Base-by-base conservation (phyloP, 2,113 vertebrate species). In the Riparia riparia region DNA sequence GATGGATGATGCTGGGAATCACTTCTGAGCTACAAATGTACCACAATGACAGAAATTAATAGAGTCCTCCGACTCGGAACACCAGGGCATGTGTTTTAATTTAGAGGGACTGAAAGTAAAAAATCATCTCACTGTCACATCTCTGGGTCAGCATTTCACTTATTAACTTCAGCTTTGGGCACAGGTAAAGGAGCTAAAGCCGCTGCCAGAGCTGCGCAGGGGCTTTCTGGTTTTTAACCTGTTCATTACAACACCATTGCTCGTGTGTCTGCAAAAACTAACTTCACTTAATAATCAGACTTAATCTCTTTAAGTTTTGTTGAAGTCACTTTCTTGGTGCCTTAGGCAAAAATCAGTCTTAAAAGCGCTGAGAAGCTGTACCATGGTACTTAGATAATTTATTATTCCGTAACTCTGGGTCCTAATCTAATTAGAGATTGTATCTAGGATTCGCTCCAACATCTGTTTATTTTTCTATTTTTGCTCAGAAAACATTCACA, bases 341-440 rank as follows among this genome's bases (percentile, higher is more conserved):
- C 90, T 70, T 45, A 49, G 54, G 96, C 91, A 92, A 96, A 95
- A 95, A 92, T 96, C 88, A 84, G 73, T 83, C 77, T 93, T 85
- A 61, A 93, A 96, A 95, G 73, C 17, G 1, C 57, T 79, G 54
- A n/a, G 72, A 77, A 80, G 26, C 58, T 87, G 54, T 74, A 68
- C 24, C 0, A 2, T 41, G 39, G 54, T 79, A 61, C 73, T 91
- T 85, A 56, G 78, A 94, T 85, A 87, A 96, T 94, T 96, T 91
- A 93, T 96, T 94, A 86, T 94, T 93, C 90, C 86, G 66, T 93
- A 96, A 97, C 83, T 86, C 61, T 90, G 47, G 51, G 39, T 91
- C 80, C 78, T 97, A 92, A 96, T 96, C 77, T 91, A 95, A 93
- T 94, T 94, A 91, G 58, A 96, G 90, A 93, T 92, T 7, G 4